Conservation (phyloP, 2,797 vertebrate genomes). For the Gymnocypris eckloni region DNA sequence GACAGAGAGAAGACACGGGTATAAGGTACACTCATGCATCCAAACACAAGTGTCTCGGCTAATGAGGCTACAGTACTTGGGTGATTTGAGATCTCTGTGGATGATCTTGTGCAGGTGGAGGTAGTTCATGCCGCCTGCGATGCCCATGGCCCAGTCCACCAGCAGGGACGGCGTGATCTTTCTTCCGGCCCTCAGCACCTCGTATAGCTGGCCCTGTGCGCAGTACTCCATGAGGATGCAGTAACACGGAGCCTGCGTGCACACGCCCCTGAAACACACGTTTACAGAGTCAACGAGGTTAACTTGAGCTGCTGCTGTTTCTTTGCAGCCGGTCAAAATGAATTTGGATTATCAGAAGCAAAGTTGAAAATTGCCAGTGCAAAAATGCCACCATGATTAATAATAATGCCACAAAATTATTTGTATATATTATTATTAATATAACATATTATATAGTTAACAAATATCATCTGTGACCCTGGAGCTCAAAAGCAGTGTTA, state of each 20-base stretch:
- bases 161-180: slow-evolving; percentile 92
- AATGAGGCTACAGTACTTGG: slow-evolving; percentile 80
- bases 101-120: slow-evolving; percentile 99
- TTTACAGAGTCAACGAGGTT: background rate
- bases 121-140: slow-evolving; percentile 98
- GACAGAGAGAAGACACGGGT: slow-evolving; percentile 46
- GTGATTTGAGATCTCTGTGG: slow-evolving; percentile 96
- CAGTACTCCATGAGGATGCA: slow-evolving; percentile 99
- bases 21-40: background rate
- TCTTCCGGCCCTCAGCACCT: slow-evolving; percentile 93
- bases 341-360: background rate
- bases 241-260: slow-evolving; percentile 96
- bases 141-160: slow-evolving; percentile 98
- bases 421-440: background rate
- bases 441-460: background rate
- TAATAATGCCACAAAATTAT: no score
- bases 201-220: slow-evolving; percentile 96
- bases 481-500: no score
- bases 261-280: slow-evolving; percentile 86
- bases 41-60: no score
- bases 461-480: no score
- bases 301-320: background rate
- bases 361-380: background rate
- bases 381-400: no score
- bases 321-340: background rate